Conservation (phyloP, 2,797 vertebrate species). For the Hemitrygon akajei region DNA sequence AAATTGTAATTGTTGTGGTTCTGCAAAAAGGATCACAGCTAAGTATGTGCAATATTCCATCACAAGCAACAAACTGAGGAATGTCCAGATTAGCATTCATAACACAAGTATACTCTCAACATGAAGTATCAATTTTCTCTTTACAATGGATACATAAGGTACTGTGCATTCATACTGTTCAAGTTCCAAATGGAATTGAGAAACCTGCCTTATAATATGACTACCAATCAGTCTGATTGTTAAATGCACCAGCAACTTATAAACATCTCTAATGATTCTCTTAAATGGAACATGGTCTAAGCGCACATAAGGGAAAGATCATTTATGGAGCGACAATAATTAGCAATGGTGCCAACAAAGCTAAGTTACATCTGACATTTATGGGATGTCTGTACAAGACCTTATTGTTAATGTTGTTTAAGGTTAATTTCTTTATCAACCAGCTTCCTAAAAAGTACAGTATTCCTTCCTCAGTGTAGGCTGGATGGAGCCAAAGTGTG, state of each 20-base stretch:
- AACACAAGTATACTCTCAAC: not conserved
- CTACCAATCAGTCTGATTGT: not conserved
- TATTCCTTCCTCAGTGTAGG: not conserved
- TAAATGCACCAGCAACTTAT: not conserved
- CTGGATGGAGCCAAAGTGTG: not conserved
- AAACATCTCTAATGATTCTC: not conserved
- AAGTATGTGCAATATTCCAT: not conserved
- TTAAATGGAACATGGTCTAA: not conserved
- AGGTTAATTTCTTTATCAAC: not conserved
- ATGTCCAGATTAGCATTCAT: not conserved
- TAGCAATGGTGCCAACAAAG: not conserved
- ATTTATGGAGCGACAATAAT: not conserved
- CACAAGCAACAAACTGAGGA: not conserved
- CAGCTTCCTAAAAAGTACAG: not conserved
- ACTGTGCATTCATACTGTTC: not conserved
- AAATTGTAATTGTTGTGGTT: not conserved
- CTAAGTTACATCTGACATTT: not conserved
- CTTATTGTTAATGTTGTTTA: not conserved
- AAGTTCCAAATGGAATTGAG: not conserved
- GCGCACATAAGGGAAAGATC: not conserved
- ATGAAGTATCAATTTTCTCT: not conserved
- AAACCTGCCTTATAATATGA: not conserved
- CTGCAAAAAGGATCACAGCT: not conserved
- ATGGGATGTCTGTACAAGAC: not conserved
- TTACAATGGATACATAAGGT: not conserved